A percentile compares a stretch with the other conserved stretches of the same genome.
Conservation (phyloP, 2,113 vertebrate species). For the Actenoides lindsayi region DNA sequence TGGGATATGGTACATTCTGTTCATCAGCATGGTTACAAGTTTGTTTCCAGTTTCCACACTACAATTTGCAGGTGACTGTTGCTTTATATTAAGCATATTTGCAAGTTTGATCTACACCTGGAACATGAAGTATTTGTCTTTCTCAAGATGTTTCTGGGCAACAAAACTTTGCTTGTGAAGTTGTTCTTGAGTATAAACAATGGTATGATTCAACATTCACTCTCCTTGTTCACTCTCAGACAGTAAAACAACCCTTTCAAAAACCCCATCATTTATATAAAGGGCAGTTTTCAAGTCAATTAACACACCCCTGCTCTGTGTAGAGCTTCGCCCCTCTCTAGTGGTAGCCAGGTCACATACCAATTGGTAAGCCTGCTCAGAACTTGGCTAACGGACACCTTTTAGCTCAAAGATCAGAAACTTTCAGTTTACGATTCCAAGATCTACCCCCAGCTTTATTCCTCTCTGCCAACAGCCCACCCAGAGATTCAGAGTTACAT, state of each 20-base stretch:
- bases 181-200: background rate
- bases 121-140: background rate
- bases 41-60: background rate
- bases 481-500: background rate
- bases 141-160: background rate
- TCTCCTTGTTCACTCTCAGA: background rate
- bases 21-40: background rate
- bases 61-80: background rate
- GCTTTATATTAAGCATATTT: background rate
- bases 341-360: conserved; percentile 14
- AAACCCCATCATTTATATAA: background rate
- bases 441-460: background rate
- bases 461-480: background rate
- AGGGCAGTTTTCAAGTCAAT: background rate
- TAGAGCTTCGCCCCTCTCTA: conserved; percentile 22
- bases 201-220: background rate
- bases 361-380: background rate
- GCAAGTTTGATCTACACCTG: background rate
- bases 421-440: background rate
- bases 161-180: background rate
- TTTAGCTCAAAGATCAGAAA: background rate
- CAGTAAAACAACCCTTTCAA: background rate
- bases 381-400: background rate
- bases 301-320: background rate
- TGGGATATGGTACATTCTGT: background rate